These are phyloP conservation scores for Esox niger DNA, from an alignment of 2,113 vertebrate species.

Conservation along the genomic window DNA sequence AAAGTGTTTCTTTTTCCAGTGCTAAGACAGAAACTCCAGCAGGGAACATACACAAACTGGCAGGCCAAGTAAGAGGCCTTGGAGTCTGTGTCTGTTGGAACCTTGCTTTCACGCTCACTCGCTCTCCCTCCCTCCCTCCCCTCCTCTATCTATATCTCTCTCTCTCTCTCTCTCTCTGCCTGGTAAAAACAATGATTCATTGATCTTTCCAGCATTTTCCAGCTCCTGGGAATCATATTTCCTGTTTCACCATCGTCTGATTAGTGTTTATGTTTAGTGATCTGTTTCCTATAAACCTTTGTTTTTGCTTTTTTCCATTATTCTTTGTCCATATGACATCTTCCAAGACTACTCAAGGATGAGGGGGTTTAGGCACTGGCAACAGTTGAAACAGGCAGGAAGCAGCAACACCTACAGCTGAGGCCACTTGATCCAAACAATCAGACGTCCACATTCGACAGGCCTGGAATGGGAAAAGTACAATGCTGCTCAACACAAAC, in stretches of 20 bases:
- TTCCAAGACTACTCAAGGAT: slow-evolving; percentile 50
- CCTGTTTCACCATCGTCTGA: slow-evolving; percentile 70
- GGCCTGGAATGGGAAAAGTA: slow-evolving; percentile 31
- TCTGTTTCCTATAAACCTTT: slow-evolving; percentile 69
- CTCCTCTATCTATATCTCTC: not conserved
- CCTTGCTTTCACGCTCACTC: slow-evolving; percentile 3
- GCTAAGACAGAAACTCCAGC: slow-evolving; percentile 25
- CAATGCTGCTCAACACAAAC: slow-evolving; percentile 21
- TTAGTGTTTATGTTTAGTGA: slow-evolving; percentile 72
- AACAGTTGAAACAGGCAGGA: slow-evolving; percentile 48
- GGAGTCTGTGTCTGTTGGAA: slow-evolving; percentile 25
- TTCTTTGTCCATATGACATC: slow-evolving; percentile 46
- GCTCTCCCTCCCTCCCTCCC: not conserved
- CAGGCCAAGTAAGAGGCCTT: slow-evolving; percentile 23
- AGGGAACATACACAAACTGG: slow-evolving; percentile 18
- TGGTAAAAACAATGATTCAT: slow-evolving; percentile 62
- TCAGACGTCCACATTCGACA: slow-evolving; percentile 7
- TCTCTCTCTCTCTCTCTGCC: slow-evolving; percentile 23
- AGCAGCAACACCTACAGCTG: slow-evolving; percentile 57
- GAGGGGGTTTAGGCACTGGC: slow-evolving; percentile 51
- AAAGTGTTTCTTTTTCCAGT: slow-evolving; percentile 16
- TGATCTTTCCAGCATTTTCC: slow-evolving; percentile 59
- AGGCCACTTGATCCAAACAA: slow-evolving; percentile 31
- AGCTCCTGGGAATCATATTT: slow-evolving; percentile 70
- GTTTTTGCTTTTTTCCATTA: slow-evolving; percentile 35